A percentile compares a stretch with the other conserved stretches of the same genome.
phyloP scores from a whole-genome alignment of 2,113 vertebrate genomes.

The Otis tarda region DNA sequence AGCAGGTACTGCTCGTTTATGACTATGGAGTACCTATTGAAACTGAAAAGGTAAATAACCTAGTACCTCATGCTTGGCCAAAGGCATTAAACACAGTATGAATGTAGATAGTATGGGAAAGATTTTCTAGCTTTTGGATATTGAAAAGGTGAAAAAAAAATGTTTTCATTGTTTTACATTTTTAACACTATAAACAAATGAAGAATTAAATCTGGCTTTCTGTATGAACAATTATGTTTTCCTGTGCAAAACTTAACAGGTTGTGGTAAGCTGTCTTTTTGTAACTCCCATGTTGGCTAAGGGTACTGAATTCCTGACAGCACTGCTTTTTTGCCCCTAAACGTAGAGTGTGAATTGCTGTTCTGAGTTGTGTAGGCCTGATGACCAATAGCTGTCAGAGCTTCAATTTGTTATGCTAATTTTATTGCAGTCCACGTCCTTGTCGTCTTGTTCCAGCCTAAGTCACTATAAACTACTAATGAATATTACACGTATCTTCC shows the following conservation, averaged over 20 bases:
- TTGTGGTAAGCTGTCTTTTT: neutral
- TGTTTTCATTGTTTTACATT: neutral
- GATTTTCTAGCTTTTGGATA: neutral
- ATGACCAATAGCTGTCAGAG: slow-evolving; percentile 18
- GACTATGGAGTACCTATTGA: neutral
- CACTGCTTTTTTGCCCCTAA: neutral
- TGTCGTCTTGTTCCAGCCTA: neutral
- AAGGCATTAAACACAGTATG: neutral
- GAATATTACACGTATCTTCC: neutral
- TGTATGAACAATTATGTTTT: neutral
- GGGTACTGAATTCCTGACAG: neutral
- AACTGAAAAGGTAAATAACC: neutral
- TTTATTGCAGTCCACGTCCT: slow-evolving; percentile 18
- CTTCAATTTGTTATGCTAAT: slow-evolving; percentile 36
- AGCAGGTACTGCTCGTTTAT: neutral
- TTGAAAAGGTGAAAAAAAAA: neutral
- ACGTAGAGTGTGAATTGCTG: neutral
- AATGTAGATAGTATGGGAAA: neutral
- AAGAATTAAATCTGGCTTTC: neutral
- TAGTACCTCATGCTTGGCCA: neutral
- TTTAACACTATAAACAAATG: neutral
- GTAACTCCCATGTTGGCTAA: neutral
- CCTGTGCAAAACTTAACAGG: neutral
- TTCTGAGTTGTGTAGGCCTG: neutral
- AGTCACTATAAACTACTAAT: slow-evolving; percentile 3